Conservation (phyloP, 2,797 vertebrate species). For the Microhierax caerulescens region DNA sequence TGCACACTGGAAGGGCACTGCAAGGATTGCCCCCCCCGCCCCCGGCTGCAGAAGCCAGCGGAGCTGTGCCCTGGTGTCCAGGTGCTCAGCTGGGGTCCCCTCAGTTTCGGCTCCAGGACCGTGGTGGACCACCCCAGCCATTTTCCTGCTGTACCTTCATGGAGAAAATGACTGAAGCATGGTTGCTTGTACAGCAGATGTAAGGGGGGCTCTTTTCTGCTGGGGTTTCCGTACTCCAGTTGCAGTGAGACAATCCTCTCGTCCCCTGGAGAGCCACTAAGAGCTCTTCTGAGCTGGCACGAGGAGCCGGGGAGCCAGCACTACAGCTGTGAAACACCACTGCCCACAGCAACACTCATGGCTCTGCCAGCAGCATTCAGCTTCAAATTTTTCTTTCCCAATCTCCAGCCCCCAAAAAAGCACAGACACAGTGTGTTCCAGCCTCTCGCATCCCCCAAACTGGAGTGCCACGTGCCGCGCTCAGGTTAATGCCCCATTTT, state of each 20-base stretch:
- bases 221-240: not conserved
- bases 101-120: not conserved
- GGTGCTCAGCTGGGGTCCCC: not conserved
- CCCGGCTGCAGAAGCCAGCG: rapidly evolving
- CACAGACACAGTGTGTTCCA: rapidly evolving
- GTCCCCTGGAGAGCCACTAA: too few relatives aligned
- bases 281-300: not conserved
- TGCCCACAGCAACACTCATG: not conserved
- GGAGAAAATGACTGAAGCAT: not conserved
- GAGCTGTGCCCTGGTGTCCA: not conserved
- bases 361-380: not conserved
- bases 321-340: too few relatives aligned
- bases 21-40: too few relatives aligned
- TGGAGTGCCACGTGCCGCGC: rapidly evolving
- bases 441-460: not conserved
- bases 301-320: not conserved
- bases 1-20: not conserved
- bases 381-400: not conserved
- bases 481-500: rapidly evolving
- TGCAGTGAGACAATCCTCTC: not conserved
- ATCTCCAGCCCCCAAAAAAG: not conserved
- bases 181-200: not conserved
- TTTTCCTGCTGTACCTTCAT: not conserved
- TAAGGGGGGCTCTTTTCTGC: not conserved
- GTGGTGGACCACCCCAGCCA: rapidly evolving